A percentile compares a stretch with the other conserved stretches of the same genome.
These are phyloP conservation scores for Sialia sialis DNA, from an alignment of 2,113 vertebrate species.

Conservation along the genomic window DNA sequence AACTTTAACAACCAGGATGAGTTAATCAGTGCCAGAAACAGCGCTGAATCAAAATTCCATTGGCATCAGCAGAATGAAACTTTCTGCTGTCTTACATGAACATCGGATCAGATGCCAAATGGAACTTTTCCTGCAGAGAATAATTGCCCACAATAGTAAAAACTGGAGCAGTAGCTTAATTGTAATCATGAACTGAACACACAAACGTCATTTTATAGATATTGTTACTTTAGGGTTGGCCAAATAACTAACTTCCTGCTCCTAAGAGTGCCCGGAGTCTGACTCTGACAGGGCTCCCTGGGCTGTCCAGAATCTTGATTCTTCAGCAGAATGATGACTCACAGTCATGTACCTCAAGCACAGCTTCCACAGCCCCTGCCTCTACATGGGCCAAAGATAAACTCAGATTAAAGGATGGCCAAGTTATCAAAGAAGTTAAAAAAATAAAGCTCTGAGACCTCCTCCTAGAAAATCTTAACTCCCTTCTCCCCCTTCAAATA, in stretches of 20 bases:
- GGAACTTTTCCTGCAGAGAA: background rate
- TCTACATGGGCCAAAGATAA: background rate
- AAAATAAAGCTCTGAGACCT: background rate
- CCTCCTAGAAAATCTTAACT: background rate
- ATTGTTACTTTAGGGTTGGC: background rate
- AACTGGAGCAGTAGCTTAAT: background rate
- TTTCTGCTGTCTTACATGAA: background rate
- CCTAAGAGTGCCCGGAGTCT: fast-evolving
- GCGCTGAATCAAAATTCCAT: background rate
- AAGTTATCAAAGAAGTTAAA: background rate
- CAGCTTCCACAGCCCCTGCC: background rate
- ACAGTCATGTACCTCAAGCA: background rate
- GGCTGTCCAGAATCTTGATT: background rate
- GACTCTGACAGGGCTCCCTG: background rate
- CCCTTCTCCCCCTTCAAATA: background rate
- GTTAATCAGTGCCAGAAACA: conserved; percentile 42
- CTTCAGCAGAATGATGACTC: background rate
- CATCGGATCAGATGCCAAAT: background rate
- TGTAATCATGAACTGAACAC: background rate
- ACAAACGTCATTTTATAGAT: background rate
- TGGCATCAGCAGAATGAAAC: conserved; percentile 27
- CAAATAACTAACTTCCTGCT: background rate
- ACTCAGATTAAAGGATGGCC: background rate
- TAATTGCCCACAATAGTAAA: background rate
- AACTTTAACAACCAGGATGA: background rate